Evolutionary conservation across 2,888 invertebrate species (phyloP), one percentile per base, ranked within the genome.

Genomic region (Cryptocheilus praepositus): DNA sequence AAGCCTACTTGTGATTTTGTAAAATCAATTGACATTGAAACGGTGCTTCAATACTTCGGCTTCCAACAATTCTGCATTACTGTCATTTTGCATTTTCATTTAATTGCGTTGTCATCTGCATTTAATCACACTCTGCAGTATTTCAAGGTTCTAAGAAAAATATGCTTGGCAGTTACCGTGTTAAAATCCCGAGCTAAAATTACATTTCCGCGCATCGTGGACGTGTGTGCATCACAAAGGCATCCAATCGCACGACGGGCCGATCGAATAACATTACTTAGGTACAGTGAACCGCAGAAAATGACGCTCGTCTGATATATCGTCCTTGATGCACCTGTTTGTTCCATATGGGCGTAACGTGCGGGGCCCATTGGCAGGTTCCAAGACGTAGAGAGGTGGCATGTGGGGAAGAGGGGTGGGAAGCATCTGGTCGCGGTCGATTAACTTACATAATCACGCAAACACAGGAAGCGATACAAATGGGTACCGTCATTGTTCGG

Each of bases 251-350:
- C 4, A 28, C 52, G 55, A 36, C 55, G 56, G 57, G 13, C 5
- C 11, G 16, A 18, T 18, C 49, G 4, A 7, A 16, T 43, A 21
- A 59, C 36, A 59, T 43, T 64, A 61, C 60, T 60, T 59, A 44
- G 36, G 56, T 44, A 18, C 49, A 58, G 46, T 51, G 60, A 60
- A 52, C 60, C 60, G 52, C 51, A 13, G 51, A 44, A 22, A 22
- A 11, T 43, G 22, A 68, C 64, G 53, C 8, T 28, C 19, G 60
- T 3, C 21, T 21, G 52, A 45, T 22, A 46, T 61, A 64, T 68
- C 71, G 79, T 68, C 82, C 80, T 79, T 77, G 79, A 71, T 75
- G 66, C 81, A 79, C 81, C 81, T 82, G 80, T 67, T 67, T 22
- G 57, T 44, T 43, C 51, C 58, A 51, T 19, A 16, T 58, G 61